Percentiles rank a stretch among this genome's conserved stretches.
Evolutionary conservation across 2,888 invertebrate species (phyloP).

Genomic region (Agrypnus murinus): DNA sequence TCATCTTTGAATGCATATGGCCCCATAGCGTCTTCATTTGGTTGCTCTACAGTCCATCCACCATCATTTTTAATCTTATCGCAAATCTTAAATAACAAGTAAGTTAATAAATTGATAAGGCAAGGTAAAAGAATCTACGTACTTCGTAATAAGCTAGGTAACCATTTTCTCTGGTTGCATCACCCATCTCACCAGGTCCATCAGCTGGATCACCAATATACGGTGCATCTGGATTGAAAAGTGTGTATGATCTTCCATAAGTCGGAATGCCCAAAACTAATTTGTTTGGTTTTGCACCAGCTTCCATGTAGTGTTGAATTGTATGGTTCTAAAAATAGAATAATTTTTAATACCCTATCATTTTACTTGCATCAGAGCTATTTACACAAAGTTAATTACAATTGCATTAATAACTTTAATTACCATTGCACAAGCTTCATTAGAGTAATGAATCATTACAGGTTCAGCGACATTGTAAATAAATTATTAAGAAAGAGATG

Average conservation of each 20-base stretch:
- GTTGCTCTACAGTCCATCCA: constrained; percentile 88
- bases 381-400: too few species aligned
- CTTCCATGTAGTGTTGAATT: constrained; percentile 85
- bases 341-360: too few species aligned
- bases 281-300: constrained; percentile 87
- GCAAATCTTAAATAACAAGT: constrained; percentile 80
- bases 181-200: constrained; percentile 93
- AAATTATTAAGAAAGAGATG: too few species aligned
- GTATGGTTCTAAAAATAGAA: constrained; percentile 84
- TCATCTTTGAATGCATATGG: constrained; percentile 91
- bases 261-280: constrained; percentile 91
- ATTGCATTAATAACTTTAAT: too few species aligned
- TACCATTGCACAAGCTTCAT: too few species aligned
- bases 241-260: constrained; percentile 92
- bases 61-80: constrained; percentile 84
- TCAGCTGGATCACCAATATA: constrained; percentile 92
- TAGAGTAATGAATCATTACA: too few species aligned
- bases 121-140: constrained; percentile 27
- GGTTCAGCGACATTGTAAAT: too few species aligned
- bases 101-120: constrained; percentile 5
- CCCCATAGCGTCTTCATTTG: constrained; percentile 88
- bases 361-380: too few species aligned
- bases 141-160: constrained; percentile 96
- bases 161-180: constrained; percentile 93
- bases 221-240: constrained; percentile 88